Conservation (phyloP, 2,888 invertebrate species). For the Heliconius aoede region DNA sequence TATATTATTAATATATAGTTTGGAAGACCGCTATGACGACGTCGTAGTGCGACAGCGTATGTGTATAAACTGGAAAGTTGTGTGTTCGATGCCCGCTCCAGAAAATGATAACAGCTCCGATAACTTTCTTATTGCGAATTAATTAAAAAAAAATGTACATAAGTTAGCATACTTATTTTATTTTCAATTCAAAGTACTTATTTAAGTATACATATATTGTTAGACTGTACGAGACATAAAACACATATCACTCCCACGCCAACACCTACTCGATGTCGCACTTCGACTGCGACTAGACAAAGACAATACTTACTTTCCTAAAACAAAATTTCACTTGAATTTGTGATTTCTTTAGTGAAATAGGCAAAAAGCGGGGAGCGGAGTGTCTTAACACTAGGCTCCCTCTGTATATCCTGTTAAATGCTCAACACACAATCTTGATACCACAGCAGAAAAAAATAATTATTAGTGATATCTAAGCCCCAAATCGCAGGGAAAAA, state of each 20-base stretch:
- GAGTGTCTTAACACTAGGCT: too few species aligned
- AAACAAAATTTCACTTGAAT: conserved; percentile 5
- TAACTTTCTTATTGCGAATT: too few species aligned
- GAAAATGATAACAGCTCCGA: not conserved
- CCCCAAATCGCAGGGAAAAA: too few species aligned
- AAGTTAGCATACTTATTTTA: not conserved
- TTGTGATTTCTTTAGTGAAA: not conserved
- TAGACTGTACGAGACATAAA: not conserved
- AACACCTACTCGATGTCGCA: conserved; percentile 5
- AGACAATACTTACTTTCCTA: not conserved
- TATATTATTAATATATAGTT: not conserved
- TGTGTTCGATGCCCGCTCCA: not conserved
- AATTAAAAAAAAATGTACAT: too few species aligned
- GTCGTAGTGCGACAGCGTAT: not conserved
- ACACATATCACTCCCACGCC: not conserved
- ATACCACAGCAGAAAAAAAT: too few species aligned
- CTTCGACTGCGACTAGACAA: not conserved
- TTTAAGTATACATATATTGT: not conserved
- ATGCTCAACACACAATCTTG: too few species aligned
- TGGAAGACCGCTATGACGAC: not conserved
- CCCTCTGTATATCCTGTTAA: too few species aligned
- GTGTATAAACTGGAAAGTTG: not conserved
- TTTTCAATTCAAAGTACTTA: not conserved
- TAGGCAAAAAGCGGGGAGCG: too few species aligned
- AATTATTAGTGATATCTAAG: too few species aligned